These are phyloP conservation scores for Aspidoscelis tigris DNA, from an alignment of 2,113 vertebrate species.

Conservation along the genomic window DNA sequence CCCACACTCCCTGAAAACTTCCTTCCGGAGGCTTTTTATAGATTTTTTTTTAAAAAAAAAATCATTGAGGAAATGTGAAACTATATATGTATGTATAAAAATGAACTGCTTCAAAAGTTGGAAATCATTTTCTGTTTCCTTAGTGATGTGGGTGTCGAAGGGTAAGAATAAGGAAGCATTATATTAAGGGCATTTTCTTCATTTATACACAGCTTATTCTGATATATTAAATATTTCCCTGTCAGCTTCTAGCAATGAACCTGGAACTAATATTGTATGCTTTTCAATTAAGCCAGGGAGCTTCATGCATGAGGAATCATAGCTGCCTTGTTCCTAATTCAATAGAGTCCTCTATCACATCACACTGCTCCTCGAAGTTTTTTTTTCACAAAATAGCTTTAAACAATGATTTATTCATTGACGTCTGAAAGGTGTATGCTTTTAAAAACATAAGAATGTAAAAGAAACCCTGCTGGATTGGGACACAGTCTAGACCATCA, in stretches of 20 bases:
- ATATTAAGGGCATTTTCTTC: not conserved
- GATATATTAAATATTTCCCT: conserved; percentile 47
- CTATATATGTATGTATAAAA: conserved; percentile 48
- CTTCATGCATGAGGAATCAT: not conserved
- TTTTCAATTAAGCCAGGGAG: not conserved
- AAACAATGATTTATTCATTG: not conserved
- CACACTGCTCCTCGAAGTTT: not conserved
- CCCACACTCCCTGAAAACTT: conserved; percentile 54
- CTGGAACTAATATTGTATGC: not conserved
- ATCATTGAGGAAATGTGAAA: conserved; percentile 67
- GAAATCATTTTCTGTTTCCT: conserved; percentile 60
- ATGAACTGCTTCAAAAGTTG: conserved; percentile 60
- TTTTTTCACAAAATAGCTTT: not conserved
- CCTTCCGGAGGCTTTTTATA: conserved; percentile 71
- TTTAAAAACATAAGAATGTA: not conserved
- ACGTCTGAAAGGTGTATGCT: no score
- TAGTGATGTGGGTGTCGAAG: not conserved
- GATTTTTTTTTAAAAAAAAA: conserved; percentile 54
- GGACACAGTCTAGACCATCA: no score
- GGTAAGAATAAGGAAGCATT: no score
- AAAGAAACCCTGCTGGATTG: not conserved
- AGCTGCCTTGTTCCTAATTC: not conserved
- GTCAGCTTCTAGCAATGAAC: conserved; percentile 28
- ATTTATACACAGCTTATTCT: conserved; percentile 45
- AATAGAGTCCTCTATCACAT: not conserved